Conservation (phyloP, 2,888 invertebrate species). For the Diogma glabrata region DNA sequence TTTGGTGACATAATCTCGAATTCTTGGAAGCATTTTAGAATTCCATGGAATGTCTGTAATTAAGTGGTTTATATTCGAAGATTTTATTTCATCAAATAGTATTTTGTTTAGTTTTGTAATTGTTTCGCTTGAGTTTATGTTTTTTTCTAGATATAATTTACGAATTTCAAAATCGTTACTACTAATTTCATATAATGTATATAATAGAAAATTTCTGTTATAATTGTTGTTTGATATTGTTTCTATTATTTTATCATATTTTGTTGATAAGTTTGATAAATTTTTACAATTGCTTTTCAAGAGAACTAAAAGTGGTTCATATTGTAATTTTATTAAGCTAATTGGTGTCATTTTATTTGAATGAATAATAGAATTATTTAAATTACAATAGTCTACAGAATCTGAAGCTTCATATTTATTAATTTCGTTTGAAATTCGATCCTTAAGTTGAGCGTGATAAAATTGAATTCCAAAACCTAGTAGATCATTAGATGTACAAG, state of each 20-base stretch:
- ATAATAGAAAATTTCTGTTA: slow-evolving; percentile 26
- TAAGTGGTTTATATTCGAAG: background rate
- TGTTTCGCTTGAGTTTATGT: slow-evolving; percentile 9
- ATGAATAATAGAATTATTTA: slow-evolving; percentile 26
- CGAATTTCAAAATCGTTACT: slow-evolving; percentile 31
- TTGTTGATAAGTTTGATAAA: slow-evolving; percentile 21
- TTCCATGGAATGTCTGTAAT: slow-evolving; percentile 30
- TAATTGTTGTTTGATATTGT: background rate
- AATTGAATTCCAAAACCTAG: slow-evolving; percentile 32
- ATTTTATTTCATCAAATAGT: background rate
- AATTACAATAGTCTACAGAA: slow-evolving; percentile 21
- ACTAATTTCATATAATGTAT: slow-evolving; percentile 37
- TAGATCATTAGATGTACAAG: slow-evolving; percentile 30
- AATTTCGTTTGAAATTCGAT: slow-evolving; percentile 26
- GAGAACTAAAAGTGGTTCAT: slow-evolving; percentile 26
- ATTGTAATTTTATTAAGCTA: slow-evolving; percentile 29
- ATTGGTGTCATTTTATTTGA: slow-evolving; percentile 26
- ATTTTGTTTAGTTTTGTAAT: background rate
- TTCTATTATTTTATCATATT: slow-evolving; percentile 12
- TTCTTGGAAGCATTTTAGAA: slow-evolving; percentile 27
- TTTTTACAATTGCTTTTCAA: slow-evolving; percentile 20
- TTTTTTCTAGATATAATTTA: slow-evolving; percentile 24
- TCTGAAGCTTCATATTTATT: background rate
- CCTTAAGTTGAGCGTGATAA: slow-evolving; percentile 32
- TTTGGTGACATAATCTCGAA: slow-evolving; percentile 27